Evolutionary conservation across 2,888 invertebrate genomes (phyloP).

Genomic region (Lithophane leautieri): DNA sequence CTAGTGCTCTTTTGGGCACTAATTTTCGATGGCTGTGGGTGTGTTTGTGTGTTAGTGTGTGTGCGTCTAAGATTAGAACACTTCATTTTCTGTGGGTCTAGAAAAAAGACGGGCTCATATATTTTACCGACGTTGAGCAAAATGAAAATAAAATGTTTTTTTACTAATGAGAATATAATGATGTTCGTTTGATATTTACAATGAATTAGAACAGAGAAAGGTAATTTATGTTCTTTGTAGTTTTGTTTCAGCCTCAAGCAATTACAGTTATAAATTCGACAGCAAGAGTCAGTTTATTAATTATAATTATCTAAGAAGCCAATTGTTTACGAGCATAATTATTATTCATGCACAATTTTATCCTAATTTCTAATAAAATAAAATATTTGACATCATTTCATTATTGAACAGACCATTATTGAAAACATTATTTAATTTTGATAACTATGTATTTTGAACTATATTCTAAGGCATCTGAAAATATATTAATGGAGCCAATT

Average conservation of each 20-base stretch:
- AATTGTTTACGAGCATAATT: neutral
- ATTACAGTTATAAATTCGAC: neutral
- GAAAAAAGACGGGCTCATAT: neutral
- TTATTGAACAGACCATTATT: neutral
- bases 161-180: neutral
- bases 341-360: neutral
- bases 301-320: too few species aligned
- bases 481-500: neutral
- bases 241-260: neutral
- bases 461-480: neutral
- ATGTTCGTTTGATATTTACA: too few species aligned
- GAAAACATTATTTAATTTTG: neutral
- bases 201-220: neutral
- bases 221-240: neutral
- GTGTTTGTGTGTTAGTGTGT: conserved; percentile 21
- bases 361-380: neutral
- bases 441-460: neutral
- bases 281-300: neutral
- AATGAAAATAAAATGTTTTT: neutral
- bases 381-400: neutral
- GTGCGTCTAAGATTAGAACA: conserved; percentile 31
- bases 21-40: conserved; percentile 52
- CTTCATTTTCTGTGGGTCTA: conserved; percentile 10
- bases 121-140: neutral
- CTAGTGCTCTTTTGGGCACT: conserved; percentile 61